Base-by-base conservation (phyloP, 1,140 invertebrate species). In the Babylonia areolata region DNA sequence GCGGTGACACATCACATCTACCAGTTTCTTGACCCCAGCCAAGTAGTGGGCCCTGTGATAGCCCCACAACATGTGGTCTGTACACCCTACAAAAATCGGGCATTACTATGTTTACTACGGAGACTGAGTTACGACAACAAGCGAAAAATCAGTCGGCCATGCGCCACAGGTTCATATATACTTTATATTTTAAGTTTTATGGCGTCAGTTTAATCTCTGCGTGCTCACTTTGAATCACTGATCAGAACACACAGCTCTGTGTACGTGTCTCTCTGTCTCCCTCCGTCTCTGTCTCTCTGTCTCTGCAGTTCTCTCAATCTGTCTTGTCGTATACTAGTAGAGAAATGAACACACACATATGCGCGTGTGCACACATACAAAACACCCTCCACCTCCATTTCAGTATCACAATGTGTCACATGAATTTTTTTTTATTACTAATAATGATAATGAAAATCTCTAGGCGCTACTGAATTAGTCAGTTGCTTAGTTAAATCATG, bases 151-250 rank as follows among this genome's bases (percentile, higher is more conserved):
- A 9, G 46, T 51, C 46, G 17, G 46, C 17, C 46, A 51, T 51
- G 9, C 46, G 9, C 9, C 46, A 51, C 46, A 9, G 9, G 46
- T 17, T 12, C 9, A 51, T 51, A 17, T 51, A 51, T 12, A 51
- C 46, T 46, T 51, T 9, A 51, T 9, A 51, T 51, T 0, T 51
- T 2, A 2, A 12, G 46, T 51, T 12, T 17, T 51, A n/a, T n/a
- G 9, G 46, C 9, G 46, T 51, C 46, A 51, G 46, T 71, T 86
- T 88, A 75, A 84, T 51, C 46, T 9, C 9, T 51, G 9, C 9
- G 9, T 51, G 46, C 46, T 51, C 9, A 71, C 85, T 86, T 58
- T 42, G 85, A 54, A 33, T 69, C 54, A 71, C 39, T 71, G 40
- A 54, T 82, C 51, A 31, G 42, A 75, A 64, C 46, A 80, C 39